Percentiles rank a stretch among this genome's conserved stretches.
phyloP scores from a whole-genome alignment of 92 coral and sea anemone species.

The Siderastrea siderea region DNA sequence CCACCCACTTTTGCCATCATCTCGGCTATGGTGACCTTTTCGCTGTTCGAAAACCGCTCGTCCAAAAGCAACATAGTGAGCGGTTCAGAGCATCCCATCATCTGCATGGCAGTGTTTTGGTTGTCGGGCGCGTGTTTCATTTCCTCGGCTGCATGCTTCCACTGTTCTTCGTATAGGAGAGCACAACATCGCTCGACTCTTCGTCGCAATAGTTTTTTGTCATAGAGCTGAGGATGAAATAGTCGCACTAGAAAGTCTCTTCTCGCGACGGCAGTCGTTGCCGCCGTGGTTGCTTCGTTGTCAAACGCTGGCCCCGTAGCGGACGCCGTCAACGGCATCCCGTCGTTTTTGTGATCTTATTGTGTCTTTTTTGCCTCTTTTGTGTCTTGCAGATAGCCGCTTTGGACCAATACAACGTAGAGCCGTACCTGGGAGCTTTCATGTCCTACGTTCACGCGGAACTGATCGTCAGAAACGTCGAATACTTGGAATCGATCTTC shows the following conservation, averaged over 20 bases:
- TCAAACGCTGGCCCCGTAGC: not conserved
- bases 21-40: too few species aligned
- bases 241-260: constrained; percentile 5
- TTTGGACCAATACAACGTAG: constrained; percentile 27
- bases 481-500: constrained; percentile 1
- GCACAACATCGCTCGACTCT: not conserved
- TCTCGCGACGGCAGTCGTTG: not conserved
- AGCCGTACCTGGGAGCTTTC: constrained; percentile 10
- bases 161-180: not conserved
- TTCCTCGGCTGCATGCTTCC: not conserved
- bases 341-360: not conserved
- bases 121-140: constrained; percentile 8
- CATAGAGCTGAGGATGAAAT: constrained; percentile 16
- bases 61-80: constrained; percentile 8
- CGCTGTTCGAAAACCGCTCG: not conserved
- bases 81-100: not conserved
- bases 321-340: not conserved
- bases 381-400: constrained; percentile 5
- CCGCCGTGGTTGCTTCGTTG: not conserved
- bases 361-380: not conserved
- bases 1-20: too few species aligned
- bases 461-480: constrained; percentile 4
- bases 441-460: constrained; percentile 22
- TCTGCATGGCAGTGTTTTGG: constrained; percentile 16
- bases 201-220: not conserved